Conservation (phyloP, 2,113 vertebrate species). For the Aldabrachelys gigantea region DNA sequence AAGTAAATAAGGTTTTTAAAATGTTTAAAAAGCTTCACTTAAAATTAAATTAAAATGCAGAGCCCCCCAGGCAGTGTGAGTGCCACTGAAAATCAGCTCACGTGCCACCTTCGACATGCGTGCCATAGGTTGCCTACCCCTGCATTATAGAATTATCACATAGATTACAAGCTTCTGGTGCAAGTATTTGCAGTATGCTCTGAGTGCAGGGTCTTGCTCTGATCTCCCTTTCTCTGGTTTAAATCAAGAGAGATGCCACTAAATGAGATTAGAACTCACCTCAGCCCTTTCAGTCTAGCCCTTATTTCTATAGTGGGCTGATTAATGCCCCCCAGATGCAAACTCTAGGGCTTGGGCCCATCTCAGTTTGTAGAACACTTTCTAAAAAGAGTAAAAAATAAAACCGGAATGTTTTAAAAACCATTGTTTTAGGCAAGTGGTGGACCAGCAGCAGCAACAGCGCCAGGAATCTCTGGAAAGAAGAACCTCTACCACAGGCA, state of each 20-base stretch:
- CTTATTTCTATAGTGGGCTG: not conserved
- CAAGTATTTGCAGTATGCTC: not conserved
- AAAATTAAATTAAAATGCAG: too few relatives aligned
- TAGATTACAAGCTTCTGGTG: not conserved
- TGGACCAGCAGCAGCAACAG: constrained; percentile 92
- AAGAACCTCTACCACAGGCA: constrained; percentile 94
- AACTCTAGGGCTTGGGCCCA: not conserved
- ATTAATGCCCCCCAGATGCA: accelerated
- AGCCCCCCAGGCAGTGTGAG: too few relatives aligned
- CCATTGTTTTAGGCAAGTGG: constrained; percentile 88
- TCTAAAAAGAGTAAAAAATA: not conserved
- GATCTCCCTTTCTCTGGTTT: accelerated
- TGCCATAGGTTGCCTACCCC: too few relatives aligned
- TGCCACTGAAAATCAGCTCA: too few relatives aligned
- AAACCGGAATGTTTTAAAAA: not conserved
- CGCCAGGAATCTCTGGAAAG: constrained; percentile 94
- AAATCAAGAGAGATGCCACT: accelerated
- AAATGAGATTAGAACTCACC: not conserved
- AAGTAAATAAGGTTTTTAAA: too few relatives aligned
- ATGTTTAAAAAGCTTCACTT: too few relatives aligned
- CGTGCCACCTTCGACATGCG: too few relatives aligned
- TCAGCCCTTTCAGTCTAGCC: accelerated
- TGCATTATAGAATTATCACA: accelerated
- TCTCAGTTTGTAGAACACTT: not conserved
- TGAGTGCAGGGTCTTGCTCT: not conserved